Evolutionary conservation across 2,113 vertebrate species (phyloP), one percentile per base, ranked within the genome.

Genomic region (Pseudopodoces humilis): DNA sequence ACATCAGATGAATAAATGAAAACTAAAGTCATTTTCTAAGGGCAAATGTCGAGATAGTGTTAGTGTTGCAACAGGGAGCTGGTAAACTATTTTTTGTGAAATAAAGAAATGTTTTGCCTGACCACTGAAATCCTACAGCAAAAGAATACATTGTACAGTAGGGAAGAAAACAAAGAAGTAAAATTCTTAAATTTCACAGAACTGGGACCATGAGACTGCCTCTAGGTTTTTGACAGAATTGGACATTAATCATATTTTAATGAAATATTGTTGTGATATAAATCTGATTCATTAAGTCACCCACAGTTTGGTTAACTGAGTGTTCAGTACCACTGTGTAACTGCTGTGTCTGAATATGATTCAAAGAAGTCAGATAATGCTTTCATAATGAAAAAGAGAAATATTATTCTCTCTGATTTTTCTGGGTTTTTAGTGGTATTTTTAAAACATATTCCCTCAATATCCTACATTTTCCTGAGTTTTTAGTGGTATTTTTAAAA

Each of bases 221-320:
- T 59, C 28, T 80, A 70, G 39, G 31, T 94, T 95, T 94, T 35
- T 91, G 56, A 69, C 20, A 91, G 27, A 55, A 87, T 28, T 90
- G 9, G 19, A 33, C 41, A 88, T 91, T 86, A 91, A 82, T 86
- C 35, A 62, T 87, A 67, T 85, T 94, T 94, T 90, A 91, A 96
- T 91, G 82, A 95, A 95, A 80, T 5, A 20, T 33, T 87, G 46
- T 35, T 81, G 37, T 64, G 77, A 80, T 86, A 91, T n/a, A 89
- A 95, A 96, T 83, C 31, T 86, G 58, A 71, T 58, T 92, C 44
- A 90, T 83, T 93, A 83, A 94, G 39, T 69, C 27, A 87, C 22
- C 12, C 35, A 76, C 4, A 30, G 39, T 72, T 79, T n/a, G 76
- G n/a, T 94, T 86, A 68, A 89, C 21, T 52, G 37, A 81, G 27